phyloP scores from a whole-genome alignment of 2,888 invertebrate species.

The Lasioglossum marginatum region DNA sequence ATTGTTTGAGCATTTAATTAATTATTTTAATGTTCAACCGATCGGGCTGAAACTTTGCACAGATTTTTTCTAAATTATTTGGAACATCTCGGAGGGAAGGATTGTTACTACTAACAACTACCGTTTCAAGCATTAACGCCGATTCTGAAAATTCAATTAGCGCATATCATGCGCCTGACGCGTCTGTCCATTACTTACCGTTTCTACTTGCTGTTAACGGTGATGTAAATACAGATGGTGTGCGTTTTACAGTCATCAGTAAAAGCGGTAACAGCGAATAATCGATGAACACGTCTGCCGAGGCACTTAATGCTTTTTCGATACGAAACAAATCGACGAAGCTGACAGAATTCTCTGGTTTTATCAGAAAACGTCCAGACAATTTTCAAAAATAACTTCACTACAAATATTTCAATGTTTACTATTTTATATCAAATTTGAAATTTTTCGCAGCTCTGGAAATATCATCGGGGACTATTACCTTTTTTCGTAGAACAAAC shows the following conservation, averaged over 20 bases:
- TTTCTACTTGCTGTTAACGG: not conserved
- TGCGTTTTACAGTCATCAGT: constrained; percentile 10
- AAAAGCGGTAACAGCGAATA: not conserved
- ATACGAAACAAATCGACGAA: not conserved
- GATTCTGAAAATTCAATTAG: not conserved
- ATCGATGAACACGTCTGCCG: not conserved
- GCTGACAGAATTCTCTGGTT: not conserved
- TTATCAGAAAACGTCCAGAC: not conserved
- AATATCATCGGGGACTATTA: no score
- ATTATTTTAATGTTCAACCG: no score
- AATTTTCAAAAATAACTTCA: not conserved
- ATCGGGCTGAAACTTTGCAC: no score
- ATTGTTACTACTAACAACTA: not conserved
- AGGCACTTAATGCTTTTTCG: not conserved
- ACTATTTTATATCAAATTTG: no score
- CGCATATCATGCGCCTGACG: not conserved
- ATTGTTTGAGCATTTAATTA: no score
- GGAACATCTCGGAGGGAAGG: no score
- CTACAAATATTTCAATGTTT: no score
- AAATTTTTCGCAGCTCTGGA: no score
- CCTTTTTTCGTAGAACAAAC: no score
- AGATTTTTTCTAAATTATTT: no score
- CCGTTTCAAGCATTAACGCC: not conserved
- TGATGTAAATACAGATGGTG: not conserved
- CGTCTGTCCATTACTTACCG: not conserved